Evolutionary conservation across 2,888 invertebrate genomes (phyloP).

Genomic region (Petrolisthes cinctipes): DNA sequence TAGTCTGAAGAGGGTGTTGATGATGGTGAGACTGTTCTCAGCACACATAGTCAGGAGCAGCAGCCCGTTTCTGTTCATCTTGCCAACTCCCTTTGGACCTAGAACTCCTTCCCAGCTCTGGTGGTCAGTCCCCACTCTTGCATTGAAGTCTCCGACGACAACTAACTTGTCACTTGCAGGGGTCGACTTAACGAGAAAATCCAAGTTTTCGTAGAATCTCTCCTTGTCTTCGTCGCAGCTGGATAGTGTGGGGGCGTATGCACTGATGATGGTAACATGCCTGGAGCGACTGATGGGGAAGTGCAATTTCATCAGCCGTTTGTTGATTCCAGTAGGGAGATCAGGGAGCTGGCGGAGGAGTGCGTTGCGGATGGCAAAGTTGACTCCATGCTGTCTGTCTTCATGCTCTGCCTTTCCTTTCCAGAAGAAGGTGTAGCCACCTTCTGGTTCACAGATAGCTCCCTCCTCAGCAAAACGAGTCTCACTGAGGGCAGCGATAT

Average conservation of each 20-base stretch:
- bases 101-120: background rate
- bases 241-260: background rate
- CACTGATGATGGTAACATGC: constrained; percentile 4
- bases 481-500: constrained; percentile 26
- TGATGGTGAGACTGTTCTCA: constrained; percentile 3
- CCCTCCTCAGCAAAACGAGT: constrained; percentile 21
- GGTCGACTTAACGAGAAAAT: background rate
- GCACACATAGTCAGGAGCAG: constrained; percentile 4
- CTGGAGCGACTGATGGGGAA: background rate
- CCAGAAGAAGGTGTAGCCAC: constrained; percentile 32
- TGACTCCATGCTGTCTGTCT: constrained; percentile 18
- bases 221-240: constrained; percentile 13
- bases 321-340: background rate
- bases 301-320: constrained; percentile 12
- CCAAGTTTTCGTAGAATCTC: background rate
- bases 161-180: background rate
- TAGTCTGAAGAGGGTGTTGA: constrained; percentile 10
- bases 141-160: background rate
- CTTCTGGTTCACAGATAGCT: background rate
- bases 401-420: constrained; percentile 15
- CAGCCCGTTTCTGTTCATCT: constrained; percentile 9
- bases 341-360: background rate
- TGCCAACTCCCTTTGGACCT: constrained; percentile 4
- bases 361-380: background rate
- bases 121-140: constrained; percentile 8